Conservation (phyloP, 2,888 invertebrate species). For the Sphaeridia pumilis region DNA sequence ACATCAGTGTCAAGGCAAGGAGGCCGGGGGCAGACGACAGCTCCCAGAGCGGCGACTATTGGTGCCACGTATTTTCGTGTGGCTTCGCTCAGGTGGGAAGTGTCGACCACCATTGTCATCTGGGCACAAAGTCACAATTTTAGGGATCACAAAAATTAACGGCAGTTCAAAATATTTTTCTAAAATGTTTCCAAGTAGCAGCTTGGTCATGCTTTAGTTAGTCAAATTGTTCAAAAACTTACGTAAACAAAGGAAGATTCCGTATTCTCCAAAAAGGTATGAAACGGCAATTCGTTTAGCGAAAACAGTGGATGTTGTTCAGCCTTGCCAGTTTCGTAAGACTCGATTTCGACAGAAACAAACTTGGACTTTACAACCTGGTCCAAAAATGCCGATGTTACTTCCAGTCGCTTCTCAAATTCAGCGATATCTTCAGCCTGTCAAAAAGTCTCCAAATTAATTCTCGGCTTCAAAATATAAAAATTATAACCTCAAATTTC, state of each 20-base stretch:
- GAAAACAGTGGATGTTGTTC: conserved; percentile 48
- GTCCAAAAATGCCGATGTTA: conserved; percentile 25
- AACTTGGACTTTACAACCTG: conserved; percentile 20
- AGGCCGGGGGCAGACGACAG: conserved; percentile 33
- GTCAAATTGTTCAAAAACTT: conserved; percentile 40
- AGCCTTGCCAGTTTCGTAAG: conserved; percentile 42
- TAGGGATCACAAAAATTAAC: background rate
- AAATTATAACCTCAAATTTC: background rate
- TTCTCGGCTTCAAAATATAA: background rate
- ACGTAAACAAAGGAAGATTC: conserved; percentile 75
- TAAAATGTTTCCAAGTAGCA: no score
- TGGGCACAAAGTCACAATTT: conserved; percentile 39
- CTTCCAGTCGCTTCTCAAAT: conserved; percentile 25
- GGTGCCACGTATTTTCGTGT: conserved; percentile 62
- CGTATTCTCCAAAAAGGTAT: conserved; percentile 64
- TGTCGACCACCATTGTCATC: conserved; percentile 63
- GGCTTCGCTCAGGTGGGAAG: conserved; percentile 47
- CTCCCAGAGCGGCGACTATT: conserved; percentile 53
- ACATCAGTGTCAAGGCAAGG: conserved; percentile 33
- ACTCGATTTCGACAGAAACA: conserved; percentile 39
- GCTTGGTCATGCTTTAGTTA: no score
- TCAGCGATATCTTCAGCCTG: conserved; percentile 25
- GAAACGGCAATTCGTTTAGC: conserved; percentile 55
- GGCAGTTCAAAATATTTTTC: no score
- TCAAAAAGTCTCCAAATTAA: background rate